Evolutionary conservation across 2,888 invertebrate genomes (phyloP).

Genomic region (Celastrina argiolus): DNA sequence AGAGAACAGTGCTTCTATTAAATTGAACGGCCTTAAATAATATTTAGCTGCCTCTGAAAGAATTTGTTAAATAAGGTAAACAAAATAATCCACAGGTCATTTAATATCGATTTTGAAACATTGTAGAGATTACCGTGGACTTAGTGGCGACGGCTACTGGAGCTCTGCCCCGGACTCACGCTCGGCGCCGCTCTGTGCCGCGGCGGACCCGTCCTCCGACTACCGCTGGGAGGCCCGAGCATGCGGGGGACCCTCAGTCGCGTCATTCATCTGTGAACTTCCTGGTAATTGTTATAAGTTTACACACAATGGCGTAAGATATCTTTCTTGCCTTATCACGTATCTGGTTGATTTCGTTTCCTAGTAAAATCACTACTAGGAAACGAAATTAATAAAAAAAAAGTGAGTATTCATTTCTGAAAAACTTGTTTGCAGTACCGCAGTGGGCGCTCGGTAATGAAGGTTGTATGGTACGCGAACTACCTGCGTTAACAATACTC

Average conservation of each 20-base stretch:
- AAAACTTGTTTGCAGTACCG: constrained; percentile 76
- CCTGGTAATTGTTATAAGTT: constrained; percentile 72
- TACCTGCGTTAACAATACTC: constrained; percentile 85
- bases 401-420: not conserved
- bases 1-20: not conserved
- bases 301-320: not conserved
- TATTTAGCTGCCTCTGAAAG: not conserved
- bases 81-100: not conserved
- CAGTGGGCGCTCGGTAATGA: constrained; percentile 83
- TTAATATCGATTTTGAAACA: not conserved
- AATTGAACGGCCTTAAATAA: not conserved
- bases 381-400: not conserved
- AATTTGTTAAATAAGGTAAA: too few relatives aligned
- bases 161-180: constrained; percentile 81
- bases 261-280: constrained; percentile 88
- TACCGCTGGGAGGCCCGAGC: constrained; percentile 87
- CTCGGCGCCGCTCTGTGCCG: constrained; percentile 83
- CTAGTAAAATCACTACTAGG: too few relatives aligned
- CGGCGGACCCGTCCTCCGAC: constrained; percentile 85
- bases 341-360: too few relatives aligned
- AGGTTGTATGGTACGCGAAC: constrained; percentile 83
- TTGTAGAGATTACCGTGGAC: constrained; percentile 77
- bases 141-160: constrained; percentile 84
- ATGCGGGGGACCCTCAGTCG: constrained; percentile 87
- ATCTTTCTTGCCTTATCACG: too few relatives aligned